These are phyloP conservation scores for Garra rufa DNA, from an alignment of 2,113 vertebrate genomes.

Conservation along the genomic window DNA sequence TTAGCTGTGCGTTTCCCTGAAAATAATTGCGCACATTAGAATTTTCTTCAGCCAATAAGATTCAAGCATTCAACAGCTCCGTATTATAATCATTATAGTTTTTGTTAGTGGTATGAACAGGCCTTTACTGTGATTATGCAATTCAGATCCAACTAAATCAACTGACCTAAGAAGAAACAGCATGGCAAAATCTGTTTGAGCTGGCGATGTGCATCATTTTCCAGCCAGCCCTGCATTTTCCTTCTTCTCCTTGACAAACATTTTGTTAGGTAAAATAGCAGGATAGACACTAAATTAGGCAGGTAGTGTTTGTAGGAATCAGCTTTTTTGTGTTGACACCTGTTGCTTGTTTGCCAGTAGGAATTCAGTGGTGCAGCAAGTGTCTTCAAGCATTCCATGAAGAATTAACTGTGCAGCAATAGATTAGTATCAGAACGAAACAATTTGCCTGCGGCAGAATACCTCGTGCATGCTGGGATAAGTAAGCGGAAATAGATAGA, in stretches of 20 bases:
- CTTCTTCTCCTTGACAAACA: not conserved
- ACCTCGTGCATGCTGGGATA: conserved; percentile 33
- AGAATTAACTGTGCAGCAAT: conserved; percentile 41
- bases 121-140: not conserved
- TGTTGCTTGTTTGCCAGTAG: conserved; percentile 9
- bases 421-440: conserved; percentile 50
- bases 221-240: not conserved
- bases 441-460: conserved; percentile 45
- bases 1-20: too few relatives aligned
- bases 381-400: conserved; percentile 18
- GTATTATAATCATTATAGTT: not conserved
- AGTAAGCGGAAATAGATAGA: conserved; percentile 42
- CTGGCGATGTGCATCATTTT: not conserved
- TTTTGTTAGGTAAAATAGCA: not conserved
- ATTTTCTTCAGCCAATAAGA: too few relatives aligned
- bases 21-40: too few relatives aligned
- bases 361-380: conserved; percentile 12
- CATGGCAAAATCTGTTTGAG: not conserved
- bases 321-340: not conserved
- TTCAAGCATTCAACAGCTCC: too few relatives aligned
- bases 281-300: not conserved
- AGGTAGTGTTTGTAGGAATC: not conserved
- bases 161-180: not conserved
- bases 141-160: not conserved
- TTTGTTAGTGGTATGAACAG: not conserved